Percentiles rank a stretch among this genome's conserved stretches.
phyloP scores from a whole-genome alignment of 2,797 vertebrate species.

The Sebastes baramenuke region DNA sequence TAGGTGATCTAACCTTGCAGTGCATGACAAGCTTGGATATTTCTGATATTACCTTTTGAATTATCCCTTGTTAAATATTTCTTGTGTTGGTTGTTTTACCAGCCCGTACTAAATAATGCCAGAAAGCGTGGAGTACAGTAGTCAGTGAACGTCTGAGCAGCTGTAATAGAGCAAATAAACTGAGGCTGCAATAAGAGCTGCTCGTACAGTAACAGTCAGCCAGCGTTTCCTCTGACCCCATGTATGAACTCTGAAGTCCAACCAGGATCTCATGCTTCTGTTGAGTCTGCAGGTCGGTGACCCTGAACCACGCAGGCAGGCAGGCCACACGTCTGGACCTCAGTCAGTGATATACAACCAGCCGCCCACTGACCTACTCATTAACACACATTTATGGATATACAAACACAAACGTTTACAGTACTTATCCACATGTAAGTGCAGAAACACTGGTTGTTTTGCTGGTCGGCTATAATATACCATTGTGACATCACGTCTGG shows the following conservation, averaged over 20 bases:
- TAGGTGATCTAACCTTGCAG: too few species aligned
- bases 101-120: neutral
- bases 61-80: too few species aligned
- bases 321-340: neutral
- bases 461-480: neutral
- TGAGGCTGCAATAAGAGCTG: neutral
- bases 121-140: neutral
- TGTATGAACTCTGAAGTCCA: neutral
- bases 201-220: neutral
- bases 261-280: neutral
- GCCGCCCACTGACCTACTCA: neutral
- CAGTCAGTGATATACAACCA: neutral
- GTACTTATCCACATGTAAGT: neutral
- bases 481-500: neutral
- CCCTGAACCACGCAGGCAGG: neutral
- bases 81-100: neutral
- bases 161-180: neutral
- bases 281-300: neutral
- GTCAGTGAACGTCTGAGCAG: neutral
- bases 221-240: neutral
- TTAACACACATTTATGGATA: neutral
- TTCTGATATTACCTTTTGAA: too few species aligned
- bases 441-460: neutral
- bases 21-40: too few species aligned
- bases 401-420: neutral